These are phyloP conservation scores for Terrapene triunguis DNA, from an alignment of 2,113 vertebrate genomes.

Conservation along the genomic window DNA sequence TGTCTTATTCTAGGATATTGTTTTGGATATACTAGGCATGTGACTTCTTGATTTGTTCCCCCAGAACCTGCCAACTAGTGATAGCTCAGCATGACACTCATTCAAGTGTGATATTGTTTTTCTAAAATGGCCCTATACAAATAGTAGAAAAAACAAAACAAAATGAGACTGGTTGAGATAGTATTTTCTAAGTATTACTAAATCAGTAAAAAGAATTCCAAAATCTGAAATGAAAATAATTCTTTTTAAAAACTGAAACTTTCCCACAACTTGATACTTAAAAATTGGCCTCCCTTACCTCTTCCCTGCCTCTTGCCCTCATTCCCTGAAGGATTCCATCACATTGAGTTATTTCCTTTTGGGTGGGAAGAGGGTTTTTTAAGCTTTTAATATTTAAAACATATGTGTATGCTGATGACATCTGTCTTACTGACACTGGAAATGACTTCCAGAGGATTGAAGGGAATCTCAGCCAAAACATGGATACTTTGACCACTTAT, in stretches of 20 bases:
- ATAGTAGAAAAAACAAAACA: background rate
- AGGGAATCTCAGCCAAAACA: background rate
- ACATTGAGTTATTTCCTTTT: background rate
- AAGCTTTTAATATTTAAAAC: background rate
- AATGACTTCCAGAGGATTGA: background rate
- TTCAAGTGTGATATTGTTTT: background rate
- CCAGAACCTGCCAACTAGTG: conserved; percentile 13
- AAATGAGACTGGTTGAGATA: background rate
- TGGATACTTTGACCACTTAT: background rate
- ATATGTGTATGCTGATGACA: background rate
- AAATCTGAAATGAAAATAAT: background rate
- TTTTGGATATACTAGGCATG: conserved; percentile 28
- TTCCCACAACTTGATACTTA: background rate
- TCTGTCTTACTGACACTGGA: background rate
- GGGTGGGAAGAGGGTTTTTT: background rate
- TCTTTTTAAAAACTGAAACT: background rate
- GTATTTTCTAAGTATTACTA: background rate
- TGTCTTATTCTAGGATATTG: conserved; percentile 38
- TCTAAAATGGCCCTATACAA: background rate
- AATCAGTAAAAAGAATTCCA: background rate
- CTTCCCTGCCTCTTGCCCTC: background rate
- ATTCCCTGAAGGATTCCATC: background rate
- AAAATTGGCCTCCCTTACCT: background rate
- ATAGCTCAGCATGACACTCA: conserved; percentile 1
- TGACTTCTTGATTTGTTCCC: conserved; percentile 54